Evolutionary conservation across 2,113 vertebrate genomes (phyloP).

Genomic region (Gobius niger): DNA sequence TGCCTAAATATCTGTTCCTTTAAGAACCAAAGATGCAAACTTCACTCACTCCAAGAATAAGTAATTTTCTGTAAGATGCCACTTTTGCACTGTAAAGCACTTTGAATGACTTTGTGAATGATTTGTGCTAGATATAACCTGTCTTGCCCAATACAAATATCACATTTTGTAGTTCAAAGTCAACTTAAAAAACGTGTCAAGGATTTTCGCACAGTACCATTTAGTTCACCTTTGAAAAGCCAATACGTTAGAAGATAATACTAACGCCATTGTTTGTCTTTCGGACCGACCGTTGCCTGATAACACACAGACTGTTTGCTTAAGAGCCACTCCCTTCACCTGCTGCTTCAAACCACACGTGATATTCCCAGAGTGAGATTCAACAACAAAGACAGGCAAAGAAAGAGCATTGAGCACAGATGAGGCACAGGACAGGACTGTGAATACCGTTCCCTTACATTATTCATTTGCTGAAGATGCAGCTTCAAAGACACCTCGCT

Average conservation of each 20-base stretch:
- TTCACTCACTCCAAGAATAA: too few species aligned
- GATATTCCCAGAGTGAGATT: constrained; percentile 17
- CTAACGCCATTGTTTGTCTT: constrained; percentile 9
- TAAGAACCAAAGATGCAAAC: too few species aligned
- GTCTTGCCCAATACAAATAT: too few species aligned
- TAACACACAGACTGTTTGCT: constrained; percentile 32
- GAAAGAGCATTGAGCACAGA: neutral
- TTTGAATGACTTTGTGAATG: too few species aligned
- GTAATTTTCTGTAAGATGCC: too few species aligned
- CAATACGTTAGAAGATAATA: neutral
- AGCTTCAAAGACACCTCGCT: constrained; percentile 15
- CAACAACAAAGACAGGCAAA: constrained; percentile 1
- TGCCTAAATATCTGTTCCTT: too few species aligned
- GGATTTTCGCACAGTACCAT: neutral
- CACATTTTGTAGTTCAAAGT: neutral
- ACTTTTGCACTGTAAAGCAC: too few species aligned
- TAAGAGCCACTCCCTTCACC: constrained; percentile 28
- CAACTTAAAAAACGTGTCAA: neutral
- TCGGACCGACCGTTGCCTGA: constrained; percentile 7
- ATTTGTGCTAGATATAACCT: too few species aligned
- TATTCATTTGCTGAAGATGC: constrained; percentile 24
- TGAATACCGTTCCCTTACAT: constrained; percentile 16
- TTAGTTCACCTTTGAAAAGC: neutral
- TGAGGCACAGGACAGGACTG: neutral
- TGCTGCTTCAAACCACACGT: constrained; percentile 9